Base-by-base conservation (phyloP, 2,888 invertebrate species). In the Synanthedon formicaeformis region DNA sequence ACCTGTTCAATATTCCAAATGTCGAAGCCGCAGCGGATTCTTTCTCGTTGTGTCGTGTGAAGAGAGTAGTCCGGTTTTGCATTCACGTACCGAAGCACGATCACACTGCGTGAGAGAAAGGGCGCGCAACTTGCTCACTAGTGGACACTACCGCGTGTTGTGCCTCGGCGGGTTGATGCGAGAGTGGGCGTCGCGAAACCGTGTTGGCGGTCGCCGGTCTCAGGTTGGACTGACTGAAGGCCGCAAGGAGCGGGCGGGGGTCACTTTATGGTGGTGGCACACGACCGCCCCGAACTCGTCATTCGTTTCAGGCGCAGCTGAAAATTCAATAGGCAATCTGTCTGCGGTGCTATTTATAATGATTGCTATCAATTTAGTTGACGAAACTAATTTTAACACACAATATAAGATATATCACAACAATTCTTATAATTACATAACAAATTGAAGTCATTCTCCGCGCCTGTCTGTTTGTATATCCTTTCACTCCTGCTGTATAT, bases 91-190 rank as follows among this genome's bases (percentile, higher is more conserved):
- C 79, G 78, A 73, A 75, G 78, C 83, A 85, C 85, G 83, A 80
- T 75, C 75, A 78, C 83, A 78, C 78, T 79, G 83, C 82, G 83
- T 78, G 83, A 85, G 86, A 86, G 85, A 85, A 85, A 86, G 85
- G 85, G 81, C 78, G 82, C 78, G 77, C 78, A 73, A 76, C 73
- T 81, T 70, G 78, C 74, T 76, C 69, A 76, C 74, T 69, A 71
- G 73, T 71, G 74, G 69, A 69, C 76, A 78, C 76, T 73, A 61
- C 81, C 84, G 83, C 84, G 85, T 78, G 78, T 71, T 69, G 72
- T 65, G 66, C 66, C 67, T 74, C 68, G 70, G 73, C 72, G 70
- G 68, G 72, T 68, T 71, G 67, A 57, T 68, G 75, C 74, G 73
- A 68, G 74, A 80, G 77, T 77, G 79, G 73, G 75, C 76, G 80